A percentile compares a stretch with the other conserved stretches of the same genome.
These are phyloP conservation scores for Oryzias javanicus DNA, from an alignment of 2,113 vertebrate species.

Conservation along the genomic window DNA sequence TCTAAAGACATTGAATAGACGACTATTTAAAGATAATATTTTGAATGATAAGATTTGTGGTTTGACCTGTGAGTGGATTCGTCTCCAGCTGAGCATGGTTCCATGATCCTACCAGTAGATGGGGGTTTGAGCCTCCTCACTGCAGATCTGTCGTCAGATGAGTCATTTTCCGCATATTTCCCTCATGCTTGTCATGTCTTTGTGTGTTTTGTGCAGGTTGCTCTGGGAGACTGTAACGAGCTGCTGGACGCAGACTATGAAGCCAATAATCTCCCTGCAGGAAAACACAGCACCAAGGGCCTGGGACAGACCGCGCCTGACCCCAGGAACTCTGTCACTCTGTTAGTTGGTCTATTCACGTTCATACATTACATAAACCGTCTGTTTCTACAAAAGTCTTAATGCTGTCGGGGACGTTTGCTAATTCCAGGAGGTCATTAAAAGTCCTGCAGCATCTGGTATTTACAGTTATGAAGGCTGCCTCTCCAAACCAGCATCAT, in stretches of 20 bases:
- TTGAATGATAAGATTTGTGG: too few relatives aligned
- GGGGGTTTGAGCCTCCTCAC: neutral
- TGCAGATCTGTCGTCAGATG: neutral
- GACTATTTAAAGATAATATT: too few relatives aligned
- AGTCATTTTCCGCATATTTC: too few relatives aligned
- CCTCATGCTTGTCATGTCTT: neutral
- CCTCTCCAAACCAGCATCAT: too few relatives aligned
- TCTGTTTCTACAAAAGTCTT: too few relatives aligned
- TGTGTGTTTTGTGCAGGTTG: constrained; percentile 76
- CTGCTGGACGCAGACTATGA: constrained; percentile 81
- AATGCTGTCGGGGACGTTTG: too few relatives aligned
- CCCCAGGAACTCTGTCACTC: constrained; percentile 62
- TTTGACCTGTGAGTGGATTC: too few relatives aligned
- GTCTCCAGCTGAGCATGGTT: too few relatives aligned
- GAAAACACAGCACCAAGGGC: constrained; percentile 88
- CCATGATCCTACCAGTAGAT: neutral
- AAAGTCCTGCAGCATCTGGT: too few relatives aligned
- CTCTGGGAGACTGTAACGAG: constrained; percentile 84
- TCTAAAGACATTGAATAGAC: too few relatives aligned
- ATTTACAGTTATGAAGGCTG: too few relatives aligned
- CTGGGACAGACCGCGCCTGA: constrained; percentile 83
- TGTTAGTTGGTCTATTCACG: constrained; percentile 74
- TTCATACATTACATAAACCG: neutral
- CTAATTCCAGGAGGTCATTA: too few relatives aligned
- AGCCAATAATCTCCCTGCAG: constrained; percentile 75